These are phyloP conservation scores for Stegodyphus dumicola DNA, from an alignment of 1,140 invertebrate genomes.

Conservation along the genomic window DNA sequence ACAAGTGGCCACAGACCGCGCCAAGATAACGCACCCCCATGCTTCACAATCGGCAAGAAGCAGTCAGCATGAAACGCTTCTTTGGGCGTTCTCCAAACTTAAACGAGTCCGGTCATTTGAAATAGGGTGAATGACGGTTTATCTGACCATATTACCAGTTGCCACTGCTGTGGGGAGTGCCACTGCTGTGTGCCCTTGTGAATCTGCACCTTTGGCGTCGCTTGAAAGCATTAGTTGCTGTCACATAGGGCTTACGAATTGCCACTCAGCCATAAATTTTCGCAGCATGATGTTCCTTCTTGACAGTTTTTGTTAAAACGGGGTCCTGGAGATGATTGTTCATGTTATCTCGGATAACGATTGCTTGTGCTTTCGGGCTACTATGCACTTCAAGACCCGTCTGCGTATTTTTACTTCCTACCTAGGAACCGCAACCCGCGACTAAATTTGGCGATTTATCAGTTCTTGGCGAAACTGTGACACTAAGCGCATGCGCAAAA, in stretches of 20 bases:
- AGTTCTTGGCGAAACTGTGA: no score
- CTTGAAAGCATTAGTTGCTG: slow-evolving; percentile 35
- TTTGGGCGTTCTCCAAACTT: slow-evolving; percentile 25
- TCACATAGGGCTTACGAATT: slow-evolving; percentile 37
- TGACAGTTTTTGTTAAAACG: slow-evolving; percentile 12
- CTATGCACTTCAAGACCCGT: no score
- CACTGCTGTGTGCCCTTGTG: slow-evolving; percentile 6
- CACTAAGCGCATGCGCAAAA: no score
- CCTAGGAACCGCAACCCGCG: no score
- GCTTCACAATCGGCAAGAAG: slow-evolving; percentile 36
- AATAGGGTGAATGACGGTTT: slow-evolving; percentile 36
- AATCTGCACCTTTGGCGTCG: slow-evolving; percentile 23
- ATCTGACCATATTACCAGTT: slow-evolving; percentile 30
- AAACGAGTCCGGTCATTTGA: slow-evolving; percentile 21
- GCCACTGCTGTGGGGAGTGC: slow-evolving; percentile 15
- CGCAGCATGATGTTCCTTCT: slow-evolving; percentile 14
- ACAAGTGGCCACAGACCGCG: slow-evolving; percentile 35
- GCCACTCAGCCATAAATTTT: slow-evolving; percentile 27
- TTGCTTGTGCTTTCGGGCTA: no score
- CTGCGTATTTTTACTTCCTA: no score
- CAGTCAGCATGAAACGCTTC: slow-evolving; percentile 25
- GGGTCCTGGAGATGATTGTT: slow-evolving; percentile 13
- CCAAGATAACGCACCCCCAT: slow-evolving; percentile 45
- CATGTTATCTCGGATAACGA: no score
- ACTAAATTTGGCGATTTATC: no score